A percentile compares a stretch with the other conserved stretches of the same genome.
Evolutionary conservation across 2,113 vertebrate species (phyloP).

Genomic region (Neolamprologus caudopunctatus): DNA sequence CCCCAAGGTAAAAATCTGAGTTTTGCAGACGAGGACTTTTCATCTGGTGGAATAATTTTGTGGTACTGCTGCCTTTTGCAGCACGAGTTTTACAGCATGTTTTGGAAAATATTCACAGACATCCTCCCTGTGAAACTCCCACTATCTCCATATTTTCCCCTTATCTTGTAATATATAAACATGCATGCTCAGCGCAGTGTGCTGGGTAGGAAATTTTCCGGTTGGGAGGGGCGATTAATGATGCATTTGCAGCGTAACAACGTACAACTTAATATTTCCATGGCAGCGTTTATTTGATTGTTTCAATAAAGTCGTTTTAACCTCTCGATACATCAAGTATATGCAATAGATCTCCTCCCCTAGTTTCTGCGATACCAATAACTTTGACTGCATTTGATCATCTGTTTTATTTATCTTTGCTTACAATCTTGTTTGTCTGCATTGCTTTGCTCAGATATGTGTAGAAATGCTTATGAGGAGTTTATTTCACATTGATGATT

Average conservation of each 20-base stretch:
- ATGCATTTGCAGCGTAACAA: background rate
- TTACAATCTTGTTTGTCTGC: background rate
- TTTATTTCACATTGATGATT: background rate
- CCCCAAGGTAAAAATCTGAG: slow-evolving; percentile 75
- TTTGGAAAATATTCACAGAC: background rate
- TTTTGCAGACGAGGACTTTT: background rate
- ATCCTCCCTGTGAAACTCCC: background rate
- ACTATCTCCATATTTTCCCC: background rate
- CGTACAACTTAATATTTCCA: background rate
- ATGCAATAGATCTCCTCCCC: rapidly evolving
- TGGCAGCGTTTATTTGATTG: background rate
- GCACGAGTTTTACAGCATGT: background rate
- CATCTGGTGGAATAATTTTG: background rate
- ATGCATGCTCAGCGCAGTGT: background rate
- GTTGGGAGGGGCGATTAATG: background rate
- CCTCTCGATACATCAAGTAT: background rate
- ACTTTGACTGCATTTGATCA: background rate
- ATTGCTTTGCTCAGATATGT: background rate
- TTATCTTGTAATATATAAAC: rapidly evolving
- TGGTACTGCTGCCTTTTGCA: background rate
- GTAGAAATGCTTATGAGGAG: background rate
- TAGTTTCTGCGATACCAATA: background rate
- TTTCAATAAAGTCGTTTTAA: background rate
- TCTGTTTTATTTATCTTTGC: background rate
- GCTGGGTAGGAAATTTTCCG: background rate